Conservation (phyloP, 2,113 vertebrate species). For the Haemorhous mexicanus region DNA sequence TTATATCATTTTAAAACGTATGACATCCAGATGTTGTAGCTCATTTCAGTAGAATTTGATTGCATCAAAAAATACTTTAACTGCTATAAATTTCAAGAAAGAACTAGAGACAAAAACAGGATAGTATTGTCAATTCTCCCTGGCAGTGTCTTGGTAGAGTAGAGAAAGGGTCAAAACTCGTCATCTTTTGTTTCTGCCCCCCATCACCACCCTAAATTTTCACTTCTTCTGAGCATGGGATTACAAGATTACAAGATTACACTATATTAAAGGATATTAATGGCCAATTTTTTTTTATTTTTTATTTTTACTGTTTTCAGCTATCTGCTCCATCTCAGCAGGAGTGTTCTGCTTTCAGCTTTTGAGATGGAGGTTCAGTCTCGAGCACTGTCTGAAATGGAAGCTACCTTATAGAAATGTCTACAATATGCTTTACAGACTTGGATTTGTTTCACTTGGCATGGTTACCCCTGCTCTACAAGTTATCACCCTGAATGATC, state of each 20-base stretch:
- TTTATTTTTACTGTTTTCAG: background rate
- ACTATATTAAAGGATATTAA: too few relatives aligned
- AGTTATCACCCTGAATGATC: too few relatives aligned
- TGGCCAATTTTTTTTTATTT: too few relatives aligned
- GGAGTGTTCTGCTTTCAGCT: background rate
- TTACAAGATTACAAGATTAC: background rate
- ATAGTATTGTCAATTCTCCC: background rate
- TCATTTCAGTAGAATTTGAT: background rate
- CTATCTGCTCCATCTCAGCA: background rate
- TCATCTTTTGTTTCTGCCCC: background rate
- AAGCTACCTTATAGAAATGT: background rate
- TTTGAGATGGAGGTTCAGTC: background rate
- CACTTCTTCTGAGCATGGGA: background rate
- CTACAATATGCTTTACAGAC: background rate
- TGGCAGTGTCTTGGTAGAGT: background rate
- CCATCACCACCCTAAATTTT: background rate
- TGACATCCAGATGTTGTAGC: background rate
- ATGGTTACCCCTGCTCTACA: background rate
- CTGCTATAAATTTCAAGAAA: background rate
- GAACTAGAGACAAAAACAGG: background rate
- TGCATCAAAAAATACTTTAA: background rate
- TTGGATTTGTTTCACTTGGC: background rate
- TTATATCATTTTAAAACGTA: background rate
- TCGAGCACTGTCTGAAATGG: background rate
- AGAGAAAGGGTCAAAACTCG: background rate